Percentiles rank a stretch among this genome's conserved stretches.
Evolutionary conservation across 2,888 invertebrate species (phyloP).

Genomic region (Laspeyria flexula): DNA sequence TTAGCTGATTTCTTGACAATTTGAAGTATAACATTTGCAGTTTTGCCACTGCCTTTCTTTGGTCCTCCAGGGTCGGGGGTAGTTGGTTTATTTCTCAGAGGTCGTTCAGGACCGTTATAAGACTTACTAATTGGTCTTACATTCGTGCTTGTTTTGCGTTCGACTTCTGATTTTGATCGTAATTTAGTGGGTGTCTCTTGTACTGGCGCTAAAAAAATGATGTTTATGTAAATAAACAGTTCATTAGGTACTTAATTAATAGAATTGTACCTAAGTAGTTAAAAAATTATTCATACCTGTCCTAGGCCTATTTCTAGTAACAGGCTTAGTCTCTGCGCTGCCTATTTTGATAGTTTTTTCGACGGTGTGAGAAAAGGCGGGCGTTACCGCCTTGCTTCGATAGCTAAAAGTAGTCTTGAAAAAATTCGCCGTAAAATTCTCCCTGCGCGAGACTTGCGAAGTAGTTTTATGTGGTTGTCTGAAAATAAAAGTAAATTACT

Average conservation of each 20-base stretch:
- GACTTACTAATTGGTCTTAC: conserved; percentile 58
- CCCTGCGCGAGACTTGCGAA: conserved; percentile 48
- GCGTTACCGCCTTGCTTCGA: conserved; percentile 75
- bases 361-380: conserved; percentile 56
- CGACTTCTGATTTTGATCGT: conserved; percentile 56
- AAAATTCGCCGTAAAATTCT: conserved; percentile 74
- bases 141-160: conserved; percentile 58
- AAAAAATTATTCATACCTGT: conserved; percentile 59
- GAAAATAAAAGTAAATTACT: conserved; percentile 25
- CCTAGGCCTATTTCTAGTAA: conserved; percentile 80
- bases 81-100: conserved; percentile 57
- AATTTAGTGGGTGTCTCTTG: conserved; percentile 55
- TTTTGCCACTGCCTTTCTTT: conserved; percentile 53
- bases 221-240: not conserved
- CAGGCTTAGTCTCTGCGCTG: conserved; percentile 82
- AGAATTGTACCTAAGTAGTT: not conserved
- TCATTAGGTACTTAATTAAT: not conserved
- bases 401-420: conserved; percentile 82
- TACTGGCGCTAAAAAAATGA: conserved; percentile 45
- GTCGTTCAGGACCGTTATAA: conserved; percentile 60
- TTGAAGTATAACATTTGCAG: conserved; percentile 69
- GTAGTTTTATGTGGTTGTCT: conserved; percentile 55
- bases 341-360: conserved; percentile 81
- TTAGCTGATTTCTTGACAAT: conserved; percentile 72
- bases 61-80: conserved; percentile 62